Evolutionary conservation across 2,113 vertebrate species (phyloP).

Genomic region (Apodemus sylvaticus): DNA sequence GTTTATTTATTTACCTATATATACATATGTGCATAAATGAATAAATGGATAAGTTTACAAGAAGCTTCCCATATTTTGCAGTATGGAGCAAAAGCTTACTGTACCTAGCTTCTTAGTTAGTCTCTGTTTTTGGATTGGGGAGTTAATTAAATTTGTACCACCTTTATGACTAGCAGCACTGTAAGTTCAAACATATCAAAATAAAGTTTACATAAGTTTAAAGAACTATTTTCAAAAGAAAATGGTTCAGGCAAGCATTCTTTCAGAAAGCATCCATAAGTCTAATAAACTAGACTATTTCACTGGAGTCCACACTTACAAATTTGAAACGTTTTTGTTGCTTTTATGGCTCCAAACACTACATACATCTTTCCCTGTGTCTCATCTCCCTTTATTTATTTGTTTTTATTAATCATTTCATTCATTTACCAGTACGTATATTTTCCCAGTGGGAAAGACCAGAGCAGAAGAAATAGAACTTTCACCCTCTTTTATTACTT

Average conservation of each 20-base stretch:
- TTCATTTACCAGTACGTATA: neutral
- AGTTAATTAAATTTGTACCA: neutral
- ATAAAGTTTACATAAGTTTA: neutral
- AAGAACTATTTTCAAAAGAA: neutral
- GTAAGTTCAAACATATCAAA: neutral
- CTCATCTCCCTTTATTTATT: too few relatives aligned
- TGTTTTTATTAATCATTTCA: too few relatives aligned
- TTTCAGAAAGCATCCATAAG: neutral
- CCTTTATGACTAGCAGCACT: neutral
- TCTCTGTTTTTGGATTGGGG: neutral
- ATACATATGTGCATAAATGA: too few relatives aligned
- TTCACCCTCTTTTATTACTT: slow-evolving; percentile 13
- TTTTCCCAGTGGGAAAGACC: neutral
- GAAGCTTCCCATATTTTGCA: neutral
- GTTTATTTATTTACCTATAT: accelerated
- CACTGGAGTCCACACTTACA: neutral
- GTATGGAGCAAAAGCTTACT: neutral
- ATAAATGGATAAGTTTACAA: neutral
- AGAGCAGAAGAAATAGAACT: slow-evolving; percentile 1
- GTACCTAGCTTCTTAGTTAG: neutral
- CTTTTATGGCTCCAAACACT: neutral
- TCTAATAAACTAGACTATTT: neutral
- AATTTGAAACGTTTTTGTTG: neutral
- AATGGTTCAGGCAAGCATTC: neutral
- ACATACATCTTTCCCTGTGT: neutral